Conservation (phyloP, 2,888 invertebrate species). For the Diabrotica balteata region DNA sequence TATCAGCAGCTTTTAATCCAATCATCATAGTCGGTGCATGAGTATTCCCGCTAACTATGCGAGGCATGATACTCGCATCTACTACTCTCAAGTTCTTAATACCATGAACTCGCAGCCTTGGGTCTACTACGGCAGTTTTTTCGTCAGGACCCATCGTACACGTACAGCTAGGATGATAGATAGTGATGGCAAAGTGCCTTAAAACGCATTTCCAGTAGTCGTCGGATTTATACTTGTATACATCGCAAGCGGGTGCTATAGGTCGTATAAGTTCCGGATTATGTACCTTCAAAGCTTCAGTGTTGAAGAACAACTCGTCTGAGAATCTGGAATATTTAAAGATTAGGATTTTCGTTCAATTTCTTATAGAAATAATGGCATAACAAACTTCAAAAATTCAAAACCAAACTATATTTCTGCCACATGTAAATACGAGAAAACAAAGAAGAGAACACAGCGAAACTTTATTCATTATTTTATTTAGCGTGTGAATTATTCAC, state of each 20-base stretch:
- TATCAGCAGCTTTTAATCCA: conserved; percentile 62
- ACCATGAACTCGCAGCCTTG: conserved; percentile 71
- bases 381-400: too few relatives aligned
- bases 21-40: conserved; percentile 62
- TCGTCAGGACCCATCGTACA: conserved; percentile 57
- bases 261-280: conserved; percentile 49
- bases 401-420: too few relatives aligned
- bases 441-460: too few relatives aligned
- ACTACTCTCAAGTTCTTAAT: conserved; percentile 72
- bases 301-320: conserved; percentile 50
- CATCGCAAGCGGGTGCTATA: conserved; percentile 61
- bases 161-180: conserved; percentile 47
- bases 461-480: too few relatives aligned
- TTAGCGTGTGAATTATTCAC: too few relatives aligned
- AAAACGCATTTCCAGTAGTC: conserved; percentile 64
- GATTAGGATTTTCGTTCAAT: too few relatives aligned
- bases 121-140: conserved; percentile 69
- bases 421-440: too few relatives aligned
- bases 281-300: conserved; percentile 56
- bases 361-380: too few relatives aligned
- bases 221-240: conserved; percentile 56
- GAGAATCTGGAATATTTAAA: too few relatives aligned
- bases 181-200: conserved; percentile 42
- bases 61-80: conserved; percentile 86
- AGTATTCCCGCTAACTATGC: conserved; percentile 67